phyloP scores from a whole-genome alignment of 2,113 vertebrate species.

The Equus przewalskii region DNA sequence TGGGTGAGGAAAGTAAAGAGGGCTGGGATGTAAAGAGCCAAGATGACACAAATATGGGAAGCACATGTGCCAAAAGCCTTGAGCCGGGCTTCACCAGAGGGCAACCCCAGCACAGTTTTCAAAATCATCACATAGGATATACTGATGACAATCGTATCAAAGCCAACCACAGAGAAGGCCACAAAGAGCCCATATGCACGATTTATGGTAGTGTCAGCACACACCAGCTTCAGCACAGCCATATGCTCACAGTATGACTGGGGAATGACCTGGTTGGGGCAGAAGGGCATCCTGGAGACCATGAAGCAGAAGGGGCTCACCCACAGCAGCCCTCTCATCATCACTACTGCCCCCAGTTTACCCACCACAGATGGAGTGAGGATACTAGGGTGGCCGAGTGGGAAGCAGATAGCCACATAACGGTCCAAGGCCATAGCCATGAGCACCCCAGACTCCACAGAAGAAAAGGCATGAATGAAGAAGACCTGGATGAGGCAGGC shows the following conservation, averaged over 20 bases:
- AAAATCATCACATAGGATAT: slow-evolving; percentile 77
- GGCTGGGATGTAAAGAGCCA: slow-evolving; percentile 65
- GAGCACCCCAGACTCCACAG: slow-evolving; percentile 76
- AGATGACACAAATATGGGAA: slow-evolving; percentile 74
- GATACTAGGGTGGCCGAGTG: slow-evolving; percentile 66
- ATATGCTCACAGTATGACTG: slow-evolving; percentile 82
- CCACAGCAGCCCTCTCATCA: slow-evolving; percentile 68
- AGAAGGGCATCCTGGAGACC: slow-evolving; percentile 76
- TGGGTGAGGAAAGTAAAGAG: slow-evolving; percentile 72
- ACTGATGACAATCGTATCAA: slow-evolving; percentile 42
- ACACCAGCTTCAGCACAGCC: slow-evolving; percentile 80
- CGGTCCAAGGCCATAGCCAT: slow-evolving; percentile 79
- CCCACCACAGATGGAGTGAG: slow-evolving; percentile 34
- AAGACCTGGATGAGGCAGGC: slow-evolving; percentile 84
- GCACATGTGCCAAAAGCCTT: slow-evolving; percentile 81
- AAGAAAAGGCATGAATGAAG: slow-evolving; percentile 77
- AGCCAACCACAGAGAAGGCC: slow-evolving; percentile 47
- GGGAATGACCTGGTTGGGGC: slow-evolving; percentile 57
- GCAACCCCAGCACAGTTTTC: slow-evolving; percentile 46
- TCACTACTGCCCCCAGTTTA: slow-evolving; percentile 54
- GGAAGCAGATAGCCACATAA: slow-evolving; percentile 78
- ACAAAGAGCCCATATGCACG: neutral
- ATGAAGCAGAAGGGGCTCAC: slow-evolving; percentile 71
- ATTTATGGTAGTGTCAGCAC: slow-evolving; percentile 68
- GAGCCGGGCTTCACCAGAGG: neutral